These are phyloP conservation scores for Hyles lineata DNA, from an alignment of 2,888 invertebrate species.

Conservation along the genomic window DNA sequence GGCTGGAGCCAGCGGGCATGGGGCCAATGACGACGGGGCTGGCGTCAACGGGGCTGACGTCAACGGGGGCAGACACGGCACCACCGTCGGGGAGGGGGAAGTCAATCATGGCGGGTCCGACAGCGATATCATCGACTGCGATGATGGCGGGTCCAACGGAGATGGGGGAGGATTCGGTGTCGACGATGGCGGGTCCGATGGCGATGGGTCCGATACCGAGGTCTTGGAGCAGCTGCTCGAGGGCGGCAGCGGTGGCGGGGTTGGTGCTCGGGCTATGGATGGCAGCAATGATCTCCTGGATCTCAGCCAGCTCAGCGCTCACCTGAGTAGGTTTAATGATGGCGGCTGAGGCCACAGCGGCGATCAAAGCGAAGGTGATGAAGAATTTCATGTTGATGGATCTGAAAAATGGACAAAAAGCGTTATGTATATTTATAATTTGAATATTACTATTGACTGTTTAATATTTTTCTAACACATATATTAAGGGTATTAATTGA, in stretches of 20 bases:
- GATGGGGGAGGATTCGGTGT: conserved; percentile 40
- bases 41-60: conserved; percentile 28
- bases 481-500: too few species aligned
- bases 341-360: conserved; percentile 35
- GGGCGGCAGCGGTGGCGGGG: conserved; percentile 58
- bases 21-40: conserved; percentile 28
- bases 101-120: conserved; percentile 45
- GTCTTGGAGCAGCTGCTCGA: conserved; percentile 26
- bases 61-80: conserved; percentile 35
- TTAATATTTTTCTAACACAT: too few species aligned
- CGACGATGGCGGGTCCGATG: conserved; percentile 46
- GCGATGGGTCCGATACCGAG: conserved; percentile 30
- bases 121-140: conserved; percentile 38
- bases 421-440: too few species aligned
- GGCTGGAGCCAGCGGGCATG: conserved; percentile 30
- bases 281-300: conserved; percentile 60
- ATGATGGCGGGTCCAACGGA: conserved; percentile 40
- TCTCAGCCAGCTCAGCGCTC: conserved; percentile 44
- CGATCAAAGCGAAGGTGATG: conserved; percentile 46
- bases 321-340: conserved; percentile 37
- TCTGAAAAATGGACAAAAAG: conserved; percentile 39
- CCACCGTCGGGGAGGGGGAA: conserved; percentile 42
- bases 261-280: conserved; percentile 65
- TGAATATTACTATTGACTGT: too few species aligned
- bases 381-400: conserved; percentile 37